Evolutionary conservation across 2,888 invertebrate genomes (phyloP).

Genomic region (Ochropacha duplaris): DNA sequence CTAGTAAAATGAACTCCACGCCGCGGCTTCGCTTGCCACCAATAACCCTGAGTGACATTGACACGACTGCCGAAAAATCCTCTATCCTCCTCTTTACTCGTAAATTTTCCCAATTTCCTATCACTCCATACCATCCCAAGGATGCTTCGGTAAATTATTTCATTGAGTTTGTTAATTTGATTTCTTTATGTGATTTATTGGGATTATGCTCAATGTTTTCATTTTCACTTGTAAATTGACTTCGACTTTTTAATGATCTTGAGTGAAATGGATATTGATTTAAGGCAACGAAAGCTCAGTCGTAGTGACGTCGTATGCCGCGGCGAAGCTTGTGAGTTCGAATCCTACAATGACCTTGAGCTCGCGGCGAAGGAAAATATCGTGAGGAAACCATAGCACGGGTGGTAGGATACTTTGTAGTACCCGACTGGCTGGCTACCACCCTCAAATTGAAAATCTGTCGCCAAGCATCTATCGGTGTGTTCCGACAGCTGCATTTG

Average conservation of each 20-base stretch:
- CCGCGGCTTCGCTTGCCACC: conserved; percentile 34
- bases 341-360: too few relatives aligned
- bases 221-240: not conserved
- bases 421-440: too few relatives aligned
- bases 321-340: too few relatives aligned
- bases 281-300: too few relatives aligned
- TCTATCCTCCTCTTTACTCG: conserved; percentile 26
- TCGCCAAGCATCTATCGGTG: too few relatives aligned
- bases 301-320: too few relatives aligned
- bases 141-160: conserved; percentile 23
- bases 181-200: conserved; percentile 2
- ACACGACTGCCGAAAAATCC: conserved; percentile 40
- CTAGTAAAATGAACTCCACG: conserved; percentile 30
- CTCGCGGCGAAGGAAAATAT: too few relatives aligned
- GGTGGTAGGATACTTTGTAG: too few relatives aligned
- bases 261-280: not conserved
- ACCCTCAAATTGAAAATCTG: too few relatives aligned
- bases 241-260: not conserved
- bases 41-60: conserved; percentile 62
- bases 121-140: conserved; percentile 15
- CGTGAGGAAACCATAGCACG: too few relatives aligned
- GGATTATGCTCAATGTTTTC: not conserved
- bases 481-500: too few relatives aligned
- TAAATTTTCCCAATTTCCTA: conserved; percentile 18
- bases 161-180: conserved; percentile 12